These are phyloP conservation scores for Meles meles DNA, from an alignment of 2,113 vertebrate genomes.

Conservation along the genomic window DNA sequence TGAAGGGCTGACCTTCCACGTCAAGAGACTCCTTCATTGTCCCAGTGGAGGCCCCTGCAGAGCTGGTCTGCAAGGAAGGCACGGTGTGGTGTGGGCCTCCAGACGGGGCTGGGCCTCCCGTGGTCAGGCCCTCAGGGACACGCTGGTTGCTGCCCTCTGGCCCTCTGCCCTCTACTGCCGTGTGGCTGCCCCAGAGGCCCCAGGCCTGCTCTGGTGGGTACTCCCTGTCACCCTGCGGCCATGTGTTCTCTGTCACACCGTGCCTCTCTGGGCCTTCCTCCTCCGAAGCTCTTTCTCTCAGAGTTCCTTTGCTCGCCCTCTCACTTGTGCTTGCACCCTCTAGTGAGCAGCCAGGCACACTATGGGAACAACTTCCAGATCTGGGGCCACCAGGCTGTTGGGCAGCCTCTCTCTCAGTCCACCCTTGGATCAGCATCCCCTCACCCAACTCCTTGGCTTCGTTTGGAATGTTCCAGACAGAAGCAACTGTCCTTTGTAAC, in stretches of 20 bases:
- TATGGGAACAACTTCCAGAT: background rate
- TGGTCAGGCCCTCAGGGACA: background rate
- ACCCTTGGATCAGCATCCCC: background rate
- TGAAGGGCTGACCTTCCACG: background rate
- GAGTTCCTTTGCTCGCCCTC: background rate
- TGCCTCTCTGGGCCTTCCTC: background rate
- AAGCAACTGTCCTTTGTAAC: background rate
- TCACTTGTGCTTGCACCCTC: background rate
- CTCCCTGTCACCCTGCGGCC: accelerated
- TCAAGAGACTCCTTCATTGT: background rate
- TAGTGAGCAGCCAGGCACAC: background rate
- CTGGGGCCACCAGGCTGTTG: background rate
- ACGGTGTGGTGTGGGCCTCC: no score
- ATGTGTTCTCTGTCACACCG: background rate
- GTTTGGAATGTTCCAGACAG: background rate
- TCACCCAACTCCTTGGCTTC: background rate
- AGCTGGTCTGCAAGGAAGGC: background rate
- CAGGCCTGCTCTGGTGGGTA: background rate
- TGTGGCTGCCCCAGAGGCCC: background rate
- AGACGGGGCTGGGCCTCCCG: background rate
- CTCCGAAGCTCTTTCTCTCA: background rate
- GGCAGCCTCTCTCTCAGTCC: background rate
- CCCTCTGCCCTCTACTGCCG: background rate
- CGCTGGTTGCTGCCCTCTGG: no score
- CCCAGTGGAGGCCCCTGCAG: background rate